Base-by-base conservation (phyloP, 2,888 invertebrate genomes). In the Orthosia gothica region DNA sequence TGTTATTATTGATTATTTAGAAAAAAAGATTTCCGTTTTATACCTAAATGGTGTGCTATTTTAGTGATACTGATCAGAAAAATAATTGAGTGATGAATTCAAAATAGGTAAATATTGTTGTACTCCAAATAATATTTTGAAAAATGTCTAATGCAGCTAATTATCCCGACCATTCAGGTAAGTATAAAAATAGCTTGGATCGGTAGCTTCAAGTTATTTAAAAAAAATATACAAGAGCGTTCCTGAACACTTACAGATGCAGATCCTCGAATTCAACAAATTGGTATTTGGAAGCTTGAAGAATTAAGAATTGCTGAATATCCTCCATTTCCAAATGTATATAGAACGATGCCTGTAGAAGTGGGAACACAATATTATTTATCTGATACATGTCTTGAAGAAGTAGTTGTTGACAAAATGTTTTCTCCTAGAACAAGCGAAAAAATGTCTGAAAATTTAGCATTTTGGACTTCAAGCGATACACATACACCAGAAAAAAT, bases 1-100 rank as follows among this genome's bases (percentile, higher is more conserved):
- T 54, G 52, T 16, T 72, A 47, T 23, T 73, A 73, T 72, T 49
- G 73, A 72, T 59, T 71, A 26, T 11, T 16, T 23, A 23, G 0
- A 5, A 62, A 54, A n/a, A 5, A 62, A 54, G 18, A 45, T 45
- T 5, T 45, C 54, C 0, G 20, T 45, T 47, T 50, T 32, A 40
- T 40, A 40, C 40, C 40, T 57, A 32, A 18, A 23, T 18, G 5
- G 2, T 18, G 18, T 5, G 23, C 5, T n/a, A 52, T 12, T 65
- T 15, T 13, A 20, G 20, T 64, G 18, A 50, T 5, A 3, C 32
- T 50, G 32, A 16, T 26, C 23, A 11, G 18, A 26, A 5, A 11
- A 16, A 13, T 32, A 20, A 49, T 20, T 64, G 5, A n/a, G 15
- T 26, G n/a, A 58, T 66, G 4, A 63, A 50, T 5, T 50, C 7